Evolutionary conservation across 2,797 vertebrate species (phyloP).

Genomic region (Distichodus sexfasciatus): DNA sequence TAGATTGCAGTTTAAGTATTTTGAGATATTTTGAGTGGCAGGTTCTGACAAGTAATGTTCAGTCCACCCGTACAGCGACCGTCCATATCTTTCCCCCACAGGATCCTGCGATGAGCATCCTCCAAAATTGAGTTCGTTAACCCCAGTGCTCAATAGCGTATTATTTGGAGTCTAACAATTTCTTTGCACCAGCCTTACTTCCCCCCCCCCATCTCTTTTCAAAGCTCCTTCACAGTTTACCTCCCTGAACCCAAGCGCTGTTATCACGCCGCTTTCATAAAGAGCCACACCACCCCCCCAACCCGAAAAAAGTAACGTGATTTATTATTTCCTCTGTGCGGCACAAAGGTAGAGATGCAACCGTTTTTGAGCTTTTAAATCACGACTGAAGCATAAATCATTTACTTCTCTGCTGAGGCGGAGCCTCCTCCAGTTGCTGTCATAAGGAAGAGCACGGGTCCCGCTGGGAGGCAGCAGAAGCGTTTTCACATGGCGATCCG

Average conservation of each 20-base stretch:
- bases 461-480: slow-evolving; percentile 27
- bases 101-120: slow-evolving; percentile 54
- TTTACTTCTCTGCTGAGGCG: slow-evolving; percentile 48
- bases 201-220: too few species aligned
- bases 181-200: slow-evolving; percentile 7
- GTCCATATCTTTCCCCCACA: slow-evolving; percentile 60
- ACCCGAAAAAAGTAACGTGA: slow-evolving; percentile 38
- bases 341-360: slow-evolving; percentile 37
- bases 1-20: slow-evolving; percentile 47
- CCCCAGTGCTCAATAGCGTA: slow-evolving; percentile 60
- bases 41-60: slow-evolving; percentile 41
- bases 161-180: slow-evolving; percentile 60
- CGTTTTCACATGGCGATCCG: slow-evolving; percentile 36
- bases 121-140: slow-evolving; percentile 67
- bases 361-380: slow-evolving; percentile 32
- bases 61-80: slow-evolving; percentile 37
- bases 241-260: slow-evolving; percentile 20
- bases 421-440: slow-evolving; percentile 19
- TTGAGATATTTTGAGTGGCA: slow-evolving; percentile 60
- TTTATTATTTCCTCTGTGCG: slow-evolving; percentile 48
- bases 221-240: slow-evolving; percentile 27
- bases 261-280: slow-evolving; percentile 42
- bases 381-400: slow-evolving; percentile 34
- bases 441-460: slow-evolving; percentile 11
- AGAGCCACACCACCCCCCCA: slow-evolving; percentile 1